phyloP scores from a whole-genome alignment of 2,113 vertebrate genomes.

The Athene noctua region DNA sequence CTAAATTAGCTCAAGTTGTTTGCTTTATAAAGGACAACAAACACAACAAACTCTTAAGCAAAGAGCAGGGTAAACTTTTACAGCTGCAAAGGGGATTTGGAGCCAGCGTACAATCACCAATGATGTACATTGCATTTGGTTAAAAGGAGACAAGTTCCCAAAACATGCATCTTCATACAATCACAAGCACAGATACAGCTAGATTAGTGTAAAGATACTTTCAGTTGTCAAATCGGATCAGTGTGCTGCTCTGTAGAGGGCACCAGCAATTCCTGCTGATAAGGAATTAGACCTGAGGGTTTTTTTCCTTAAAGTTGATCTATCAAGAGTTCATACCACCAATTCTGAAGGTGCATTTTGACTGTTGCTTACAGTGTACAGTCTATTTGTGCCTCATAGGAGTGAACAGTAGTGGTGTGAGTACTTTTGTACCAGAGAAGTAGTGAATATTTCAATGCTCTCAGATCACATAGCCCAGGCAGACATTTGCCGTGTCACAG shows the following conservation, averaged over 20 bases:
- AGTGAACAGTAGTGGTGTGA: not conserved
- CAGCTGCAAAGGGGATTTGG: not conserved
- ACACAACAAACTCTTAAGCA: constrained; percentile 15
- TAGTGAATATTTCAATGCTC: accelerated
- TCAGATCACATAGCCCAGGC: accelerated
- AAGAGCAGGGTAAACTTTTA: not conserved
- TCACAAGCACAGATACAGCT: not conserved
- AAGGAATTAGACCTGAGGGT: not conserved
- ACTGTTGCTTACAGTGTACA: not conserved
- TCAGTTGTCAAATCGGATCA: not conserved
- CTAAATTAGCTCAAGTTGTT: constrained; percentile 22
- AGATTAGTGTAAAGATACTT: not conserved
- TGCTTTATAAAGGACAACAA: constrained; percentile 8
- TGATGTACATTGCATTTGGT: not conserved
- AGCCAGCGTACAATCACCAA: not conserved
- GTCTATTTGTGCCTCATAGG: not conserved
- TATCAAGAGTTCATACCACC: not conserved
- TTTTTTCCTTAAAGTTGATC: not conserved
- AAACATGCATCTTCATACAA: not conserved
- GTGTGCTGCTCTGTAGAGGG: not conserved
- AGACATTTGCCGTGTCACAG: not conserved
- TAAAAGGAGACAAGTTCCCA: not conserved
- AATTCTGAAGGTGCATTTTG: not conserved
- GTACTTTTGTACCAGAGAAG: not conserved
- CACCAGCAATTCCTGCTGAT: not conserved